Evolutionary conservation across 2,113 vertebrate genomes (phyloP).

Genomic region (Bucco capensis): DNA sequence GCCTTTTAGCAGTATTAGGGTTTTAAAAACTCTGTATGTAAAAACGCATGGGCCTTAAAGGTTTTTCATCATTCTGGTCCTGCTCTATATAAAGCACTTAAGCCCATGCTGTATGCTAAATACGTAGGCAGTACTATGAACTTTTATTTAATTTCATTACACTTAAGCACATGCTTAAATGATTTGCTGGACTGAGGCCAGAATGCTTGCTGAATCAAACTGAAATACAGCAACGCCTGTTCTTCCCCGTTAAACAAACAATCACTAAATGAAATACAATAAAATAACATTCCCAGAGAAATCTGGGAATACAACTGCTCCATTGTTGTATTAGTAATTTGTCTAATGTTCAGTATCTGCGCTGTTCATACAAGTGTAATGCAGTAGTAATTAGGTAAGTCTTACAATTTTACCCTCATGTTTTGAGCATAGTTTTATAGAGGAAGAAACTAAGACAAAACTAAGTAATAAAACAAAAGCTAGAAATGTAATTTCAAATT

Average conservation of each 20-base stretch:
- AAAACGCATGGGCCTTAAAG: neutral
- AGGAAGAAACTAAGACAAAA: conserved; percentile 9
- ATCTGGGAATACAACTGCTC: neutral
- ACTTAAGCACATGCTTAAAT: conserved; percentile 24
- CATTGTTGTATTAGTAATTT: conserved; percentile 11
- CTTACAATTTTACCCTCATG: neutral
- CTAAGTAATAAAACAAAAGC: neutral
- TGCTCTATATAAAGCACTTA: conserved; percentile 18
- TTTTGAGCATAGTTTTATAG: neutral
- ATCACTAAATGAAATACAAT: conserved; percentile 52
- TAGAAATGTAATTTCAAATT: neutral
- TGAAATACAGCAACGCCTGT: conserved; percentile 40
- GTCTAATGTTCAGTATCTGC: neutral
- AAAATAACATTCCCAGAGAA: conserved; percentile 64
- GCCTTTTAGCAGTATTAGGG: neutral
- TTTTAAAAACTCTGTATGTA: neutral
- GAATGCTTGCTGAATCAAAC: conserved; percentile 38
- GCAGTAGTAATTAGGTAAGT: neutral
- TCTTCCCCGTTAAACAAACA: conserved; percentile 49
- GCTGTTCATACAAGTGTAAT: conserved; percentile 4
- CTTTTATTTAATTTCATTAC: conserved; percentile 37
- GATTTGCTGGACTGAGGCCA: conserved; percentile 37
- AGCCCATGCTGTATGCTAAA: neutral
- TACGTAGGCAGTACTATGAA: neutral
- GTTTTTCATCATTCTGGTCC: neutral